Evolutionary conservation across 2,888 invertebrate species (phyloP), one percentile per base, ranked within the genome.

Genomic region (Melieria omissa): DNA sequence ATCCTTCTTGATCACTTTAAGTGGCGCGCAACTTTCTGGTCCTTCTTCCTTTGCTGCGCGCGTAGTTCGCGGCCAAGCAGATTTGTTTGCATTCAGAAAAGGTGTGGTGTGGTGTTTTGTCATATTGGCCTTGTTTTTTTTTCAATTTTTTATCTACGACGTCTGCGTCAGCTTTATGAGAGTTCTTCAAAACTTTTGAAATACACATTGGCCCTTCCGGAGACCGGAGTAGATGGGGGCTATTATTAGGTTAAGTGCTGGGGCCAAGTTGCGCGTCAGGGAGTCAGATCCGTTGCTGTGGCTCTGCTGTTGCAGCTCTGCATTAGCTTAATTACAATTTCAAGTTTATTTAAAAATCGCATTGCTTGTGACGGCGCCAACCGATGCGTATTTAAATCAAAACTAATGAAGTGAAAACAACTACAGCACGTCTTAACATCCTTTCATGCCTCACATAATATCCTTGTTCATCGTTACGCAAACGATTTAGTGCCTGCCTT

Each of bases 1-100:
- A 85, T 85, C 85, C 83, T 82, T 80, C 82, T 84, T 84, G 85
- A 85, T 85, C 85, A 82, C 82, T 85, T 82, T 81, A 84, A 85
- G 83, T 82, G 84, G 81, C 79, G 79, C 79, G 78, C 80, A 76
- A 78, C 69, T 76, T 78, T 78, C 78, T 64, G 63, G 60, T 29
- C 29, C 29, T 29, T 29, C 29, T 29, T 29, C 29, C 29, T 49
- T 72, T 69, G 45, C 52, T 71, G 12, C 14, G 52, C 52, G 52
- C 14, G 52, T n/a, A n/a, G 52, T 76, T 75, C 73, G 70, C 77
- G 78, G 80, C 79, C 80, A 82, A 81, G 81, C 80, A 82, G 83
- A 82, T 83, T 83, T 83, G 81, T 80, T 80, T 79, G 78, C 2
- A 29, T 78, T 77, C 12, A 45, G 16, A 16, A 12, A 41, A 46